Percentiles rank a stretch among this genome's conserved stretches.
These are phyloP conservation scores for Temnothorax curvispinosus DNA, from an alignment of 1,140 invertebrate species.

Conservation along the genomic window DNA sequence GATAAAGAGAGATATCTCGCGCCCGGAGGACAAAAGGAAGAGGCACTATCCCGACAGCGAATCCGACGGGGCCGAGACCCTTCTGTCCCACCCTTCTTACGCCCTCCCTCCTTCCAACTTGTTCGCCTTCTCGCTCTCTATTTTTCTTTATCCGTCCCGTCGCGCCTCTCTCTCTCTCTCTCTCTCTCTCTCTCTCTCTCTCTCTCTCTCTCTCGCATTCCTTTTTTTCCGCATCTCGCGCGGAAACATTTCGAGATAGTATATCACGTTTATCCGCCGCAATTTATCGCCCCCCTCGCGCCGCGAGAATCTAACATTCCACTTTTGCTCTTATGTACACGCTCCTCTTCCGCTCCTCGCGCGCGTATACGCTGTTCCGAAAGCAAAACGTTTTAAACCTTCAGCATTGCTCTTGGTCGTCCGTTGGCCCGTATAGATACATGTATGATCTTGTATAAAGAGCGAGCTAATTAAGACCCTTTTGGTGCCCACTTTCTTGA, in stretches of 20 bases:
- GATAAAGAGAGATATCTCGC: conserved; percentile 77
- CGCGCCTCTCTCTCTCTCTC: conserved; percentile 5
- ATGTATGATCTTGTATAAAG: conserved; percentile 3
- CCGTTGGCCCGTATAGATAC: background rate
- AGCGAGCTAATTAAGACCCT: conserved; percentile 62
- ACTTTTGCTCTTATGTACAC: conserved; percentile 37
- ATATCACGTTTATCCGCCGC: conserved; percentile 63
- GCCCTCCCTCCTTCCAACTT: background rate
- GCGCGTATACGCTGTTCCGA: background rate
- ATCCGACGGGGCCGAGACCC: conserved; percentile 27
- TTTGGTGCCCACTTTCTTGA: background rate
- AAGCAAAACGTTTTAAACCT: background rate
- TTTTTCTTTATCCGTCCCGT: conserved; percentile 30
- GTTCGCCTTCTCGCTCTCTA: conserved; percentile 23
- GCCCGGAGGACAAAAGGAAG: conserved; percentile 71
- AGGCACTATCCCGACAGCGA: conserved; percentile 7
- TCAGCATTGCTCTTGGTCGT: background rate
- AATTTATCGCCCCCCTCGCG: conserved; percentile 61
- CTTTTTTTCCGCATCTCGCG: conserved; percentile 27
- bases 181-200: background rate
- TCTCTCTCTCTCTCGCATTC: background rate
- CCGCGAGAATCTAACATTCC: background rate
- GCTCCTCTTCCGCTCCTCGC: background rate
- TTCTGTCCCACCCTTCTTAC: background rate
- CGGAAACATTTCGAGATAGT: conserved; percentile 47